Evolutionary conservation across 2,888 invertebrate genomes (phyloP), one percentile per base, ranked within the genome.

Genomic region (Cordilura impudica): DNA sequence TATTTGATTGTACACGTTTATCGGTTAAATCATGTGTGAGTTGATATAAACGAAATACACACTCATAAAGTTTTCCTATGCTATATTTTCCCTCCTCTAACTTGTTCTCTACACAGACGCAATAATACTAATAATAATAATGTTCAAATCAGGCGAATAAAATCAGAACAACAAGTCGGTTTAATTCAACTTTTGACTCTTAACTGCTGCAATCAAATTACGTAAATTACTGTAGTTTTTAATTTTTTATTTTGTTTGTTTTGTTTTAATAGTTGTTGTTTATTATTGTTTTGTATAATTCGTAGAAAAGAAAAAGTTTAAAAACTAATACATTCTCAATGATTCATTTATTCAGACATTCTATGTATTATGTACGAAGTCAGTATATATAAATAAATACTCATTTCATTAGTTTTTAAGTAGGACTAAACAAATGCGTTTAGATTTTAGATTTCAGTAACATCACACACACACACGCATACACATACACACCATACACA

Each of bases 131-230:
- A 66, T 61, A 61, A 73, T 72, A 76, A 69, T 70, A 71, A 66
- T 61, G 66, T 75, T 54, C 70, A 71, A 79, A 79, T 79, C 75
- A 79, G 75, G 71, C 79, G 75, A 66, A 73, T 71, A 71, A 79
- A 75, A 79, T 71, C 66, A 71, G 66, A 79, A 79, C 79, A 78
- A 78, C 56, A 75, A 79, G 66, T 75, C 70, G 74, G 74, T 70
- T 73, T 69, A 54, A 66, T 63, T 69, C 65, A 79, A 79, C 75
- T 79, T 75, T 79, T 61, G 53, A 66, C 79, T 79, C 79, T 79
- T 75, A 79, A 79, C 79, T 79, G 71, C 79, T 71, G 79, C 75
- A 75, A 79, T 75, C 75, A 71, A 75, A 79, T 79, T 79, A 79
- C 75, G 79, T 75, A 79, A 79, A 79, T 75, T 79, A 71, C 74